Evolutionary conservation across 2,888 invertebrate genomes (phyloP).

Genomic region (Salpingus planirostris): DNA sequence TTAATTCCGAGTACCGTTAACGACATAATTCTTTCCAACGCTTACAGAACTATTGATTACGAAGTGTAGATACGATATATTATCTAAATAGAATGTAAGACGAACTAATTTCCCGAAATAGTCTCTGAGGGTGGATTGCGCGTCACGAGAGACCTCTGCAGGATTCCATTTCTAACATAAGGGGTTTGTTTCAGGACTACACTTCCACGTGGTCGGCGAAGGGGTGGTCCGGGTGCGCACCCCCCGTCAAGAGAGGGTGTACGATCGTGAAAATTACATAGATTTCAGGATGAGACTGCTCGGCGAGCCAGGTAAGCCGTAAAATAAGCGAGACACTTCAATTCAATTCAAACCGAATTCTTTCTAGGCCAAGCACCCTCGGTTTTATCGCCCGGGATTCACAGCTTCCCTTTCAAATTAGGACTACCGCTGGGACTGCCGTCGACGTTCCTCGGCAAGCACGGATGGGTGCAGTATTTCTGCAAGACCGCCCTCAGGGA

Average conservation of each 20-base stretch:
- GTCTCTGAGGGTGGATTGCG: too few relatives aligned
- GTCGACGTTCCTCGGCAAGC: slow-evolving; percentile 86
- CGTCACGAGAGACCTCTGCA: too few relatives aligned
- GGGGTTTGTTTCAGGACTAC: slow-evolving; percentile 60
- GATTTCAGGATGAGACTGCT: slow-evolving; percentile 89
- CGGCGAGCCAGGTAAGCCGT: slow-evolving; percentile 66
- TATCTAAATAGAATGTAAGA: too few relatives aligned
- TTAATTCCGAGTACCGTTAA: too few relatives aligned
- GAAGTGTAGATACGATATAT: too few relatives aligned
- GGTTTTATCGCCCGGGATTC: slow-evolving; percentile 82
- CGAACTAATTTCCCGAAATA: too few relatives aligned
- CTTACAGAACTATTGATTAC: too few relatives aligned
- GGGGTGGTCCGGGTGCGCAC: slow-evolving; percentile 83
- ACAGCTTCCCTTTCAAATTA: slow-evolving; percentile 89
- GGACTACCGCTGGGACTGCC: slow-evolving; percentile 84
- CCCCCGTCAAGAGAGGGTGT: slow-evolving; percentile 73
- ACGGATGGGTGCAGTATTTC: slow-evolving; percentile 92
- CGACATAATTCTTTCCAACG: too few relatives aligned
- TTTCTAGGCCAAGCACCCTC: slow-evolving; percentile 68
- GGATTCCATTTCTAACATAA: too few relatives aligned
- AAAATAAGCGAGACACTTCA: not conserved
- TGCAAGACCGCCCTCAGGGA: slow-evolving; percentile 85
- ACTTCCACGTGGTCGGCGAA: slow-evolving; percentile 91
- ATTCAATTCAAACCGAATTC: slow-evolving; percentile 3
- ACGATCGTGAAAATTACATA: slow-evolving; percentile 89